A percentile compares a stretch with the other conserved stretches of the same genome.
These are phyloP conservation scores for Apis florea DNA, from an alignment of 1,140 invertebrate species.

Conservation along the genomic window DNA sequence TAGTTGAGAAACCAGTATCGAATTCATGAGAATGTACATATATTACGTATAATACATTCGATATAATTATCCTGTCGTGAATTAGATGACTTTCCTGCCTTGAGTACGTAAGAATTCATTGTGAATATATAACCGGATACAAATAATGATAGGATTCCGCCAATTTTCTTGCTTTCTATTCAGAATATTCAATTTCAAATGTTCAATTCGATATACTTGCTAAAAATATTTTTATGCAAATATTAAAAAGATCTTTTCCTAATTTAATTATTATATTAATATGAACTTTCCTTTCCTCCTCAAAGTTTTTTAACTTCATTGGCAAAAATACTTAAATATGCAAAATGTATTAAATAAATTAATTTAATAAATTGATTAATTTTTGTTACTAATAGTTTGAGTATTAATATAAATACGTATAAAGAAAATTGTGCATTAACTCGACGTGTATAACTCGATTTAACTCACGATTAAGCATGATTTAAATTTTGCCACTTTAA, in stretches of 20 bases:
- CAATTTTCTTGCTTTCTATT: conserved; percentile 50
- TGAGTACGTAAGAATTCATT: background rate
- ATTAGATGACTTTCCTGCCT: background rate
- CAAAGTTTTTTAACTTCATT: no score
- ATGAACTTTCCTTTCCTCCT: no score
- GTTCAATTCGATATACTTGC: background rate
- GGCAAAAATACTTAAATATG: no score
- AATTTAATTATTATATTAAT: no score
- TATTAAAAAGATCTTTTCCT: background rate
- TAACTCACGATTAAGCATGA: no score
- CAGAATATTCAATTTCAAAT: conserved; percentile 11
- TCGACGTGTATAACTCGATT: no score
- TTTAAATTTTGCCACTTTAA: no score
- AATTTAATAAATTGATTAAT: no score
- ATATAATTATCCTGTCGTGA: conserved; percentile 38
- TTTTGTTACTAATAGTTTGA: no score
- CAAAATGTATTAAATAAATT: no score
- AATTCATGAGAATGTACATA: background rate
- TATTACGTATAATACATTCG: conserved; percentile 4
- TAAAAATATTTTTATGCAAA: background rate
- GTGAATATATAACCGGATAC: conserved; percentile 18
- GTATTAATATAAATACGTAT: no score
- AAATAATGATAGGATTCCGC: conserved; percentile 9
- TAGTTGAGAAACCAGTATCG: conserved; percentile 7
- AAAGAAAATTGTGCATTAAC: no score